phyloP scores from a whole-genome alignment of 2,113 vertebrate species.

The Sinosuthora webbiana region DNA sequence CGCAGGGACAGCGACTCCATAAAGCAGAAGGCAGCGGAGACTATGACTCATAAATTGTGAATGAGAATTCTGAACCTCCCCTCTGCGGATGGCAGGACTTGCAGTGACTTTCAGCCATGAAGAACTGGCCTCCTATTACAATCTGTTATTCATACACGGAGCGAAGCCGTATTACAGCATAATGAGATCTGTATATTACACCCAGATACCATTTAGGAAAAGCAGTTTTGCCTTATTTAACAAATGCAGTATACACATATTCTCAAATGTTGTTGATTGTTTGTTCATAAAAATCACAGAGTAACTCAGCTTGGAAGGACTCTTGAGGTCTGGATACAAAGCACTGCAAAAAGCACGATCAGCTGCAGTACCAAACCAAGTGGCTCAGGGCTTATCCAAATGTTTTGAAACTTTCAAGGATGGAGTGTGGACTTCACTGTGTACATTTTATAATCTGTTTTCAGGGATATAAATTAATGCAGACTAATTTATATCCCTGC shows the following conservation, averaged over 20 bases:
- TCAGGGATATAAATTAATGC: neutral
- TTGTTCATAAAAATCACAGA: neutral
- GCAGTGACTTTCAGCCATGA: neutral
- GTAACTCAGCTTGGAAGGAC: neutral
- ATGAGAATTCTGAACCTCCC: neutral
- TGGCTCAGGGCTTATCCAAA: neutral
- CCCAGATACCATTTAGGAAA: neutral
- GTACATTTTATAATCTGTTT: neutral
- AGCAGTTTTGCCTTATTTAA: conserved; percentile 40
- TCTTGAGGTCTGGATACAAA: neutral
- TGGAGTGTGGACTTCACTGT: neutral
- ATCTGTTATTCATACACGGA: neutral
- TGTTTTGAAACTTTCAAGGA: neutral
- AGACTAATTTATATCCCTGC: neutral
- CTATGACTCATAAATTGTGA: conserved; percentile 6
- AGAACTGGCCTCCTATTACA: neutral
- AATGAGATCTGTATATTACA: neutral
- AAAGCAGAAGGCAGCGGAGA: conserved; percentile 44
- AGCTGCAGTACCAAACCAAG: neutral
- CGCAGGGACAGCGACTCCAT: neutral
- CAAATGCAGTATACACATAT: neutral
- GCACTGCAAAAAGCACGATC: neutral
- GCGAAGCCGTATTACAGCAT: neutral
- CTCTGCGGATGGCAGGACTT: neutral
- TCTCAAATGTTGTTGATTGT: neutral